These are phyloP conservation scores for Staurois parvus DNA, from an alignment of 2,797 vertebrate species.

Conservation along the genomic window DNA sequence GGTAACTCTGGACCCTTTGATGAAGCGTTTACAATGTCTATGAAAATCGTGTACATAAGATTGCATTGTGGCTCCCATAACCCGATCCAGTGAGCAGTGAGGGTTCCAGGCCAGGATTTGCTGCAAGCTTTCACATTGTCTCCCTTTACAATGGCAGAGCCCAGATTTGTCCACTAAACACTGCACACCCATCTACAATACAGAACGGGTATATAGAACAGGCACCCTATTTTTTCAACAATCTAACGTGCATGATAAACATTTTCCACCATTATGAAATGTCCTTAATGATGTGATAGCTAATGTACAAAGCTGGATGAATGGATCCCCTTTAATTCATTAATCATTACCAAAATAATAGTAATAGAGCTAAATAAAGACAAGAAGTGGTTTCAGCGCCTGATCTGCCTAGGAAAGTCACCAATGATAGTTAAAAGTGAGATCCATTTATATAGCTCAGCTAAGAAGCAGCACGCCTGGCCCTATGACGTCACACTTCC, in stretches of 20 bases:
- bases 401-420: not conserved
- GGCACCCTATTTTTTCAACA: not conserved
- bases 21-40: too few relatives aligned
- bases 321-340: not conserved
- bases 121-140: not conserved
- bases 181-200: not conserved
- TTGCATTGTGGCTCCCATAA: not conserved
- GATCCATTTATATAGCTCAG: not conserved
- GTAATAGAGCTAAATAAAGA: not conserved
- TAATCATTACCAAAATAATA: not conserved
- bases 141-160: not conserved
- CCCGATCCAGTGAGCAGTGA: not conserved
- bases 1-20: not conserved
- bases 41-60: not conserved
- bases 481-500: constrained; percentile 30
- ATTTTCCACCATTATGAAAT: not conserved
- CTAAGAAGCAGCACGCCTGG: constrained; percentile 19
- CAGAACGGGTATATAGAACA: too few relatives aligned
- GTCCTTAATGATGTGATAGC: not conserved
- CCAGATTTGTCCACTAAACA: not conserved
- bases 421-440: not conserved
- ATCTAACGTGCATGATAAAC: not conserved
- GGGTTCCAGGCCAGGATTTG: constrained; percentile 8
- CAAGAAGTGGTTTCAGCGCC: not conserved
- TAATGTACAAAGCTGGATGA: not conserved